Percentiles rank a stretch among this genome's conserved stretches.
These are phyloP conservation scores for Campopleginae sp. DNA, from an alignment of 2,888 invertebrate species.

Conservation along the genomic window DNA sequence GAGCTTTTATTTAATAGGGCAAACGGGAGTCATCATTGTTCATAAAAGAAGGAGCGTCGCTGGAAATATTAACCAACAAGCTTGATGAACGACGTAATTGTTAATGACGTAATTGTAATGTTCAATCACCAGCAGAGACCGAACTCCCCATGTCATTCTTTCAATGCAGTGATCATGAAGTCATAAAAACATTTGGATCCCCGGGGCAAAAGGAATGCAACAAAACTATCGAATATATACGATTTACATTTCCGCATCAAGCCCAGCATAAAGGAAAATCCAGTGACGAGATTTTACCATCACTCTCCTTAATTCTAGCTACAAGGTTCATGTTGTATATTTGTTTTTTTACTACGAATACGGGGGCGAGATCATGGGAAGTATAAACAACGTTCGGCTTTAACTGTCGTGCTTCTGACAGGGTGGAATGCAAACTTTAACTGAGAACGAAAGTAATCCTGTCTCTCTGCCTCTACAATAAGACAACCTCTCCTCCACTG, in stretches of 20 bases:
- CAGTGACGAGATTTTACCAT: conserved; percentile 28
- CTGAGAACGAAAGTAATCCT: conserved; percentile 30
- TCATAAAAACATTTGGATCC: neutral
- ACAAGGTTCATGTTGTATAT: conserved; percentile 26
- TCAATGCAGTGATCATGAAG: neutral
- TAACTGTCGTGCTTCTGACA: conserved; percentile 19
- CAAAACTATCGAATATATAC: neutral
- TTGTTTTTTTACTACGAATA: conserved; percentile 5
- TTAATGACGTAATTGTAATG: neutral
- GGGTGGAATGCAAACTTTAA: conserved; percentile 42
- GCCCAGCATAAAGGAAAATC: conserved; percentile 1
- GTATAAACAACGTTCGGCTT: conserved; percentile 49
- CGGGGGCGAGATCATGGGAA: neutral
- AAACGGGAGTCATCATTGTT: conserved; percentile 40
- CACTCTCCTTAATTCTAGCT: conserved; percentile 12
- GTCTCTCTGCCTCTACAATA: conserved; percentile 8
- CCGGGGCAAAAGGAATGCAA: conserved; percentile 3
- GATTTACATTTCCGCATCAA: conserved; percentile 16
- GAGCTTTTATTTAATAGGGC: conserved; percentile 71
- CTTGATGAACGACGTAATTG: neutral
- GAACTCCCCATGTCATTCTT: neutral
- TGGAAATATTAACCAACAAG: neutral
- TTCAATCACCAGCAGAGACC: neutral
- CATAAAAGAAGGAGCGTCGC: neutral
- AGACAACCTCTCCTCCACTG: conserved; percentile 6